A percentile compares a stretch with the other conserved stretches of the same genome.
Evolutionary conservation across 2,888 invertebrate species (phyloP).

Genomic region (Panopea generosa): DNA sequence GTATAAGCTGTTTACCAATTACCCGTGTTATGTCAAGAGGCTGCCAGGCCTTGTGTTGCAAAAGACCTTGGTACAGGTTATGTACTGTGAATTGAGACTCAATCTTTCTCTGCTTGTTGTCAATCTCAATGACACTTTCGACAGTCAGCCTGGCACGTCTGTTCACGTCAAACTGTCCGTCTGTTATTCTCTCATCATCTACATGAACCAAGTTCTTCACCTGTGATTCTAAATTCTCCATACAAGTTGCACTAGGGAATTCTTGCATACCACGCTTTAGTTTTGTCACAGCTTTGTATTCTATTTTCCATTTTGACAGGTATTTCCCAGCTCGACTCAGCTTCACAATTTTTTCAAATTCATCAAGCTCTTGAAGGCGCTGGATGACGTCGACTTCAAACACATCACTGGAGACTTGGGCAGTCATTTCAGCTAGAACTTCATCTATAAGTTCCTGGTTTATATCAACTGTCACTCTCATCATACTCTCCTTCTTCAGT

Average conservation of each 20-base stretch:
- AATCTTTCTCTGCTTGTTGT: constrained; percentile 39
- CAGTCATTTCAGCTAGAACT: constrained; percentile 53
- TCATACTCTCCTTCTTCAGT: constrained; percentile 65
- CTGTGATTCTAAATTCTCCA: constrained; percentile 55
- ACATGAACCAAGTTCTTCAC: constrained; percentile 60
- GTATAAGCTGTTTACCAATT: constrained; percentile 55
- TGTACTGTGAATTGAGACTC: constrained; percentile 68
- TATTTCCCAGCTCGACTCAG: constrained; percentile 64
- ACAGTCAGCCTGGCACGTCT: constrained; percentile 69
- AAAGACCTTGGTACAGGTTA: constrained; percentile 65
- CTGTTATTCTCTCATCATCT: constrained; percentile 45
- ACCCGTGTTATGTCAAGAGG: constrained; percentile 70
- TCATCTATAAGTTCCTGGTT: constrained; percentile 51
- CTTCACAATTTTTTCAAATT: constrained; percentile 71
- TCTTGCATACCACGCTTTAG: constrained; percentile 79
- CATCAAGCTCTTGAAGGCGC: constrained; percentile 72
- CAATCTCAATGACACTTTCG: constrained; percentile 67
- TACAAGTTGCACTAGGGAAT: constrained; percentile 79
- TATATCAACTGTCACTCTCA: constrained; percentile 58
- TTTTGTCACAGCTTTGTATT: constrained; percentile 67
- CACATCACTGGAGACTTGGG: constrained; percentile 68
- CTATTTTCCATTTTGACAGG: constrained; percentile 73
- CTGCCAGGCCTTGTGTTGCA: constrained; percentile 71
- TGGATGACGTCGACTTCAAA: constrained; percentile 77
- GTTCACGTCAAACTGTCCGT: constrained; percentile 63